phyloP scores from a whole-genome alignment of 1,140 invertebrate genomes.

The Penaeus chinensis region DNA sequence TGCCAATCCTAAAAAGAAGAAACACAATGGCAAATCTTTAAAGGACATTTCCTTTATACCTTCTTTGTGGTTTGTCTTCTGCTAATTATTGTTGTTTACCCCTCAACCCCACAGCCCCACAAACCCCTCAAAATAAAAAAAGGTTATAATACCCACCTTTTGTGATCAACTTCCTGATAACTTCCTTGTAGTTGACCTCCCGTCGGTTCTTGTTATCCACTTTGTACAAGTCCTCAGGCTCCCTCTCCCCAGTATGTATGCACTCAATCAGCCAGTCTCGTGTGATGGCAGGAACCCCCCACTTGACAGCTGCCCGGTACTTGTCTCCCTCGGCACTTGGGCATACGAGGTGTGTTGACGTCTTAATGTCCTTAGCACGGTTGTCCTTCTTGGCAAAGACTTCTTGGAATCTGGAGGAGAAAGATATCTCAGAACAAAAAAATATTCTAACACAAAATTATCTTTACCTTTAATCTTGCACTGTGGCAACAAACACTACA shows the following conservation, averaged over 20 bases:
- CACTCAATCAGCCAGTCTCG: conserved; percentile 83
- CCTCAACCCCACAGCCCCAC: too few relatives aligned
- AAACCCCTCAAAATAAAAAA: too few relatives aligned
- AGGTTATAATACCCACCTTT: too few relatives aligned
- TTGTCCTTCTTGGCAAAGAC: conserved; percentile 74
- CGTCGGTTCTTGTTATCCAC: conserved; percentile 70
- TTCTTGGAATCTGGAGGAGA: conserved; percentile 71
- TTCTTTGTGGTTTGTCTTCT: too few relatives aligned
- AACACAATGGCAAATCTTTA: too few relatives aligned
- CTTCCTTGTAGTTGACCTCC: conserved; percentile 23
- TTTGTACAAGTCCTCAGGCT: conserved; percentile 73
- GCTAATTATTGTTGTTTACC: too few relatives aligned
- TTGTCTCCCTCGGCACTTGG: conserved; percentile 80
- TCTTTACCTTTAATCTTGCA: too few relatives aligned
- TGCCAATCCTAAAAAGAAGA: too few relatives aligned
- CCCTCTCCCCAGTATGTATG: conserved; percentile 70
- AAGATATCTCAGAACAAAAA: not conserved
- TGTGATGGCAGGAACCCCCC: conserved; percentile 81
- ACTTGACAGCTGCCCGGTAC: conserved; percentile 85
- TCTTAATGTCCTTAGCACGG: conserved; percentile 69
- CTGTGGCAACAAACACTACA: too few relatives aligned
- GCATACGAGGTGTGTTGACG: conserved; percentile 83
- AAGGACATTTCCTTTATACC: too few relatives aligned
- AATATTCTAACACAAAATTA: not conserved
- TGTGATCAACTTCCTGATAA: conserved; percentile 13